phyloP scores from a whole-genome alignment of 2,797 vertebrate species.

The Enteromius anoplus region DNA sequence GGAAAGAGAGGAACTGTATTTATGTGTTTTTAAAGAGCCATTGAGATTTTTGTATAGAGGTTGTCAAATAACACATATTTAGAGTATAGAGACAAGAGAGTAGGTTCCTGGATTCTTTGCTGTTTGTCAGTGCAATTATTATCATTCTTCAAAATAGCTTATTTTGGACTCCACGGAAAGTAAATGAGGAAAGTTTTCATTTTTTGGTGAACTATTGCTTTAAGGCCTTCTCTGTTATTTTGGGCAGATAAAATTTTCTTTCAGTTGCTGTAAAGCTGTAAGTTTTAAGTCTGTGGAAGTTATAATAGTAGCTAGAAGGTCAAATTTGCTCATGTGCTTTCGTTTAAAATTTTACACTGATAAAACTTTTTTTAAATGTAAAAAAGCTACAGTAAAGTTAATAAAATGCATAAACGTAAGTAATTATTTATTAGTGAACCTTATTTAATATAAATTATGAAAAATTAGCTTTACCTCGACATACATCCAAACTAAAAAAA shows the following conservation, averaged over 20 bases:
- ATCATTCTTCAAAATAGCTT: neutral
- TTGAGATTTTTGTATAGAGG: neutral
- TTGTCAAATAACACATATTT: neutral
- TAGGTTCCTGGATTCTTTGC: neutral
- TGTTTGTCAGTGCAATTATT: neutral
- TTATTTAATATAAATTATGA: neutral
- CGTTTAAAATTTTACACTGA: neutral
- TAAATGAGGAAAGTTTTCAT: neutral
- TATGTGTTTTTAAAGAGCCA: neutral
- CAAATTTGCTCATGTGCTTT: neutral
- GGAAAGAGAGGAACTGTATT: neutral
- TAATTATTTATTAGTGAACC: neutral
- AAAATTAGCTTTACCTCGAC: neutral
- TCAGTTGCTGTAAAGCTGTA: neutral
- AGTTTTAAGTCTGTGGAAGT: neutral
- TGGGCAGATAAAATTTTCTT: neutral
- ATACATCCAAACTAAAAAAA: too few relatives aligned
- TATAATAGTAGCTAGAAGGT: neutral
- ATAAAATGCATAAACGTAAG: too few relatives aligned
- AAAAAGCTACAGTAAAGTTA: neutral
- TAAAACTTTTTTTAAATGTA: neutral
- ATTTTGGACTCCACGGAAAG: neutral
- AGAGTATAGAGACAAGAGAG: neutral
- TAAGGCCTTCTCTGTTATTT: neutral
- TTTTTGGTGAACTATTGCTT: neutral